Conservation (phyloP, 2,797 vertebrate genomes). For the Loris lydekkerianus region DNA sequence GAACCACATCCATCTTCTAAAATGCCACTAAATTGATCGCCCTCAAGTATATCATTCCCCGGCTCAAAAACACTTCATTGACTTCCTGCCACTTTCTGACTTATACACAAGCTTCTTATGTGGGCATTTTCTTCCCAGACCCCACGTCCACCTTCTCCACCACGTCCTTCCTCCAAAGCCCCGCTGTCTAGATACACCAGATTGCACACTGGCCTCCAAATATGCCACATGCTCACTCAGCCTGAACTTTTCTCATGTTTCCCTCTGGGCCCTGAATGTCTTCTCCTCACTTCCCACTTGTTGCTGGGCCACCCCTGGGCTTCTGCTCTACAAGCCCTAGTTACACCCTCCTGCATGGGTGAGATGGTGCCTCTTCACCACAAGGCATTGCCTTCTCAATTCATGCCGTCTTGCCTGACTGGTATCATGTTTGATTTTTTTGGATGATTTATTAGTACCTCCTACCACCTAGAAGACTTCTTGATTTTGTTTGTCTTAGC, state of each 20-base stretch:
- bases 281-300: neutral
- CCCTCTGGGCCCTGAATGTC: neutral
- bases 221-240: neutral
- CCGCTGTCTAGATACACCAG: neutral
- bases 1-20: neutral
- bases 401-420: neutral
- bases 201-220: neutral
- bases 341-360: neutral
- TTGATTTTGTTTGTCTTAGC: neutral
- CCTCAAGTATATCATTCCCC: neutral
- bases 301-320: neutral
- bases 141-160: neutral
- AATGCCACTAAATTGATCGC: neutral
- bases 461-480: neutral
- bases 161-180: neutral
- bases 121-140: neutral
- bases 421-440: neutral
- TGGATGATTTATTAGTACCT: neutral
- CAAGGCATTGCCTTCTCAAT: neutral
- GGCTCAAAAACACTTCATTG: neutral
- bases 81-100: neutral
- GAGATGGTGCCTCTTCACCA: neutral
- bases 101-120: neutral
- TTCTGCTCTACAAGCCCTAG: neutral
- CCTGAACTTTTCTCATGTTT: neutral